Conservation (phyloP, 2,797 vertebrate species). For the Bufotes viridis region DNA sequence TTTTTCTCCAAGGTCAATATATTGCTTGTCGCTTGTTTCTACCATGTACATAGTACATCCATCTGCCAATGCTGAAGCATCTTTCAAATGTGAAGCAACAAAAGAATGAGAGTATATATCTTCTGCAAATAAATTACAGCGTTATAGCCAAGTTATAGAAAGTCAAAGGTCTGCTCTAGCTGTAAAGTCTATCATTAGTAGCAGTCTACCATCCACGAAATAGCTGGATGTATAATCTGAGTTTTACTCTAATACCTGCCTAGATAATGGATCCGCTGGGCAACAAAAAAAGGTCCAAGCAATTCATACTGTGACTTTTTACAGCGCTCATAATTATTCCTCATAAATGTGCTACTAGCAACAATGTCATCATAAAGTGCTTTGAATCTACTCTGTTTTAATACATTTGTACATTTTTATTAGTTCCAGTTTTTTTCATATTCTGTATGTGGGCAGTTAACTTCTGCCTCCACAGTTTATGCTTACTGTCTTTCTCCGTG, state of each 20-base stretch:
- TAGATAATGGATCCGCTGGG: conserved; percentile 1
- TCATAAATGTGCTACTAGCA: neutral
- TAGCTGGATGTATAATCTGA: neutral
- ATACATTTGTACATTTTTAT: neutral
- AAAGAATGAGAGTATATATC: neutral
- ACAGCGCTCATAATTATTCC: neutral
- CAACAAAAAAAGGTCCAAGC: neutral
- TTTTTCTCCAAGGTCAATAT: neutral
- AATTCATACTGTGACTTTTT: conserved; percentile 24
- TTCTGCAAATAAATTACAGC: neutral
- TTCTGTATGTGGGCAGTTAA: neutral
- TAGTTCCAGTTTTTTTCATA: neutral
- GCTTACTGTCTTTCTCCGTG: neutral
- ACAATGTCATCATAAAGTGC: neutral
- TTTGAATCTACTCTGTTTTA: neutral
- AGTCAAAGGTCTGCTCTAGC: conserved; percentile 10
- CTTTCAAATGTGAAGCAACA: conserved; percentile 5
- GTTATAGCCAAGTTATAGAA: neutral
- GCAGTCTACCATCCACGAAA: conserved; percentile 2
- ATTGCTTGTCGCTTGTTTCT: neutral
- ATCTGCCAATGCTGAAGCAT: neutral
- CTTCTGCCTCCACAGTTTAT: neutral
- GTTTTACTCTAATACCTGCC: neutral
- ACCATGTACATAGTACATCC: neutral
- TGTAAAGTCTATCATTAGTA: conserved; percentile 24